phyloP scores from a whole-genome alignment of 2,113 vertebrate species.

The Macquaria ambigua region DNA sequence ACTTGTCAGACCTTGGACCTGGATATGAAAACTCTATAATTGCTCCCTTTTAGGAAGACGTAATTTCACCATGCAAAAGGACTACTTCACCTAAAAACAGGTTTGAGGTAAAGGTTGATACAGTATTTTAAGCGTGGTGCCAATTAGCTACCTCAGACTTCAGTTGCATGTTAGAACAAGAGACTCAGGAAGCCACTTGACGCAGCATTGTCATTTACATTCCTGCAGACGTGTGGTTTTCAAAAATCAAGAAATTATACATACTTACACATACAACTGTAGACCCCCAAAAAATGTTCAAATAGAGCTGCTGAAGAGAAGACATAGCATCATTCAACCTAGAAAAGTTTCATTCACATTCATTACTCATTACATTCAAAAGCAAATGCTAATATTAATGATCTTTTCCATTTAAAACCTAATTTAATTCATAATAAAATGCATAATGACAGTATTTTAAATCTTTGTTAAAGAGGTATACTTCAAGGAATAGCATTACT shows the following conservation, averaged over 20 bases:
- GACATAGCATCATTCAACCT: neutral
- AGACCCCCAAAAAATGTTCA: neutral
- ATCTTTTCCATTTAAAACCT: neutral
- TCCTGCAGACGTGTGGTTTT: slow-evolving; percentile 4
- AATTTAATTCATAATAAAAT: neutral
- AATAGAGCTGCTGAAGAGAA: neutral
- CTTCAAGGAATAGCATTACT: neutral
- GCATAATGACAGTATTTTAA: neutral
- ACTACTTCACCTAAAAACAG: slow-evolving; percentile 50
- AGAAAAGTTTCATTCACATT: neutral
- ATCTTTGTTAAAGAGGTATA: neutral
- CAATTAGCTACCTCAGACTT: slow-evolving; percentile 30
- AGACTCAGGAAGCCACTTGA: slow-evolving; percentile 20
- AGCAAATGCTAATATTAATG: neutral
- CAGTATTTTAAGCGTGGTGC: slow-evolving; percentile 28
- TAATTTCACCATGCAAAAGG: slow-evolving; percentile 33
- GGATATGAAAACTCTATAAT: slow-evolving; percentile 47
- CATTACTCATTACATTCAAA: neutral
- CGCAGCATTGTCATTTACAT: slow-evolving; percentile 38
- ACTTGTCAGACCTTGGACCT: slow-evolving; percentile 9
- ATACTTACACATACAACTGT: neutral
- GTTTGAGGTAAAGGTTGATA: slow-evolving; percentile 32
- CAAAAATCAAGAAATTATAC: neutral
- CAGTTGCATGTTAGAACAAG: slow-evolving; percentile 24
- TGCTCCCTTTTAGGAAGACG: slow-evolving; percentile 19